Conservation (phyloP, 2,888 invertebrate genomes). For the Phasia obesa region DNA sequence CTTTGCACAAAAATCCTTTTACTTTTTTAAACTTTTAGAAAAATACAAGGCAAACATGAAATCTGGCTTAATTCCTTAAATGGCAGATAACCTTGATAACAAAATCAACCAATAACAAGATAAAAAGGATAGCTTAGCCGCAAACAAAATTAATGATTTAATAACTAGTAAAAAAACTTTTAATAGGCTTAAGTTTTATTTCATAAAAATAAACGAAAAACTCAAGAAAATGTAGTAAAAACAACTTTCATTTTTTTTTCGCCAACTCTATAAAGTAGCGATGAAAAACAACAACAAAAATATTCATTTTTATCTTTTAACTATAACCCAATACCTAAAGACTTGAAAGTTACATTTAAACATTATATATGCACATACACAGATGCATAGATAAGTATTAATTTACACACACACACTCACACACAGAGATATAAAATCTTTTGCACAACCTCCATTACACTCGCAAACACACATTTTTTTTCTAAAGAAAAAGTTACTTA, state of each 20-base stretch:
- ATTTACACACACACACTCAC: background rate
- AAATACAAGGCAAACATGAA: no score
- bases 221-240: conserved; percentile 49
- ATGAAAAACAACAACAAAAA: conserved; percentile 10
- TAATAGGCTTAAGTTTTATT: conserved; percentile 1
- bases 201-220: conserved; percentile 5
- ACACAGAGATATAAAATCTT: no score
- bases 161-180: conserved; percentile 18
- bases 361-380: background rate
- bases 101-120: conserved; percentile 3
- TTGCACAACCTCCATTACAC: conserved; percentile 48
- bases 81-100: conserved; percentile 61
- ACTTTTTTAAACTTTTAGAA: conserved; percentile 1
- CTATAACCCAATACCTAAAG: conserved; percentile 65
- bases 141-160: background rate
- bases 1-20: background rate
- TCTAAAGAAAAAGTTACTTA: background rate
- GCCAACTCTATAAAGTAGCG: background rate
- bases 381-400: background rate
- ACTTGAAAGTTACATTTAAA: conserved; percentile 53
- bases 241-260: conserved; percentile 73
- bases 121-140: conserved; percentile 29
- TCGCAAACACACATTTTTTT: background rate
- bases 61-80: conserved; percentile 19
- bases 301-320: conserved; percentile 41